Base-by-base conservation (phyloP, 2,797 vertebrate species). In the Natrix natrix region DNA sequence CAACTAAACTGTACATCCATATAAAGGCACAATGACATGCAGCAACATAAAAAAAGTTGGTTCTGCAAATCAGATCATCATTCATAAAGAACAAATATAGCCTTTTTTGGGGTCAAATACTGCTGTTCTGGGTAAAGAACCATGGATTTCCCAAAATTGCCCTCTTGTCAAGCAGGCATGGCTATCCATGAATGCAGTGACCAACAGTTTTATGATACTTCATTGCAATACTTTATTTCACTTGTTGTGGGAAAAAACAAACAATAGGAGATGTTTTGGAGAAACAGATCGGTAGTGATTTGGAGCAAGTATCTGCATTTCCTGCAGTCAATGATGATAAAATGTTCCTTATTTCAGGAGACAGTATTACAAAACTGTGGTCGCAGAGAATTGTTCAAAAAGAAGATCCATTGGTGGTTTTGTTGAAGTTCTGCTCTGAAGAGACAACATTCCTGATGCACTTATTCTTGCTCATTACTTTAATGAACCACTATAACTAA, bases 361-460 rank as follows among this genome's bases (percentile, higher is more conserved):
- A 99, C 88, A 99, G 99, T 90, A 98, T 99, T 96, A 99, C 99
- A 94, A 99, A 99, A 96, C 95, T 96, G 0, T 97, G 99, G 99
- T 98, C 97, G 97, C 96, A 13, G 98, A 99, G 96, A 98, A 98
- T 96, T 98, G 98, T 95, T 97, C 97, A 26, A 98, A 59, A 98
- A 95, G 98, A 98, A 95, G 95, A 99, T 90, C 97, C 98, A 8
- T 95, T 99, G 97, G 98, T 98, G 0, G 98, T 99, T 96, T 96
- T 99, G 96, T 97, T 99, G 92, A 98, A 99, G 90, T 99, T 99
- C 96, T 99, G 99, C 89, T 99, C 99, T 0, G 99, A 99, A 95
- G 99, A 17, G 99, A 99, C 97, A 99, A 99, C 95, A 98, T 99
- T 94, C 99, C 99, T n/a, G 99, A 99, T 89, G 99, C 99, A 0